Conservation (phyloP, 2,797 vertebrate genomes). For the Rhinogobio ventralis region DNA sequence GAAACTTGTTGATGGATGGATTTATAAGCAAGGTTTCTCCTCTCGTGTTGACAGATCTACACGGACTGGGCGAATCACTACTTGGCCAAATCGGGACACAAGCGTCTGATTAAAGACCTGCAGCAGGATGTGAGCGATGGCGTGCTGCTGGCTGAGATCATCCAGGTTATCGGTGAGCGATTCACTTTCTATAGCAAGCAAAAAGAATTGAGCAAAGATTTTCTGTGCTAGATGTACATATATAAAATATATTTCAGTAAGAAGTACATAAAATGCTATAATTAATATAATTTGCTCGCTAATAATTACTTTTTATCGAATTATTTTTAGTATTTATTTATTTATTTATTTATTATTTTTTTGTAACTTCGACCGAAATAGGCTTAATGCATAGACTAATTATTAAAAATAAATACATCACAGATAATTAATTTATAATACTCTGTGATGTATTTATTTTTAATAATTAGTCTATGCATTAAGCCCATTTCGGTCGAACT, state of each 20-base stretch:
- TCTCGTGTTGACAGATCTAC: constrained; percentile 86
- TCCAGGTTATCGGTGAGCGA: constrained; percentile 95
- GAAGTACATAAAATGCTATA: background rate
- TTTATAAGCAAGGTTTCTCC: constrained; percentile 8
- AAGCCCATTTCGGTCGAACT: too few relatives aligned
- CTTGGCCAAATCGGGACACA: constrained; percentile 94
- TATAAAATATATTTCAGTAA: background rate
- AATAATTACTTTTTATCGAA: background rate
- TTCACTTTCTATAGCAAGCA: background rate
- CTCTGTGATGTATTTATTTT: too few relatives aligned
- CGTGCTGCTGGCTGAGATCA: constrained; percentile 95
- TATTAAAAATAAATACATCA: background rate
- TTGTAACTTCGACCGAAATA: background rate
- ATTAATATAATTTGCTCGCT: background rate
- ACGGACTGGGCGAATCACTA: constrained; percentile 99
- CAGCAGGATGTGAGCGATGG: constrained; percentile 97
- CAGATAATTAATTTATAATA: too few relatives aligned
- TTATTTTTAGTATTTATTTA: background rate
- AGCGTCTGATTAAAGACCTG: constrained; percentile 95
- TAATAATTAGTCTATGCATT: too few relatives aligned
- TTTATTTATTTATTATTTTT: background rate
- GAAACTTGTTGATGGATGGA: constrained; percentile 15
- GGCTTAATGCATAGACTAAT: background rate
- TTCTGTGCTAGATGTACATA: background rate
- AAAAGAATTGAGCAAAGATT: background rate